Base-by-base conservation (phyloP, 2,888 invertebrate genomes). In the Dasysyrphus albostriatus region DNA sequence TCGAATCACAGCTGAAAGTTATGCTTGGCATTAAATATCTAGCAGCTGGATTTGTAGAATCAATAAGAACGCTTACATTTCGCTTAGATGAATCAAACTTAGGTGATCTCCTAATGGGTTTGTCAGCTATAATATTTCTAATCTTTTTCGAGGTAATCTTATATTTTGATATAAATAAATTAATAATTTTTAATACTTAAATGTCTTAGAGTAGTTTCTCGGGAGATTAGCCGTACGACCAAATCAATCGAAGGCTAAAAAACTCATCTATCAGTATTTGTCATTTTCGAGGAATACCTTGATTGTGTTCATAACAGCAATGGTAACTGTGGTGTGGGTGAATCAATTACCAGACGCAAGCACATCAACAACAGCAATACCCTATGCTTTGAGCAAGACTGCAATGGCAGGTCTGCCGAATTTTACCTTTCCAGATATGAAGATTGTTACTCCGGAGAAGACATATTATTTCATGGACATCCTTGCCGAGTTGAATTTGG, bases 211-310 rank as follows among this genome's bases (percentile, higher is more conserved):
- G 54, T 39, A 85, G 85, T 16, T 87, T 10, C n/a, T 87, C 5
- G 87, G 87, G 44, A 83, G 65, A 75, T 24, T 37, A 5, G 78
- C 78, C 1, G 44, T 79, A 39, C 74, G 83, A 19, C 87, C 78
- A 19, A 83, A 79, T 49, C 83, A 79, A 70, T 4, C 67, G 0
- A 87, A 75, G 29, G 39, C 10, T 5, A 83, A 78, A 49, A 80
- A 29, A 24, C 37, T 88, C 2, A 70, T 84, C 9, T 92, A 96
- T 42, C 96, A 96, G 95, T 94, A 96, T 82, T 81, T 96, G 51
- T 95, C 96, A 0, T 96, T 96, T 88, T 94, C 96, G 2, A 94
- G 97, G 82, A 97, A 98, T 92, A 97, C 97, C 14, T 91, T 97
- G 5, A 94, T 96, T 58, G 96, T 98, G 12, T 89, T 96, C 14